Percentiles rank a stretch among this genome's conserved stretches.
Conservation (phyloP, 2,888 invertebrate genomes). For the Chloroclysta siterata region DNA sequence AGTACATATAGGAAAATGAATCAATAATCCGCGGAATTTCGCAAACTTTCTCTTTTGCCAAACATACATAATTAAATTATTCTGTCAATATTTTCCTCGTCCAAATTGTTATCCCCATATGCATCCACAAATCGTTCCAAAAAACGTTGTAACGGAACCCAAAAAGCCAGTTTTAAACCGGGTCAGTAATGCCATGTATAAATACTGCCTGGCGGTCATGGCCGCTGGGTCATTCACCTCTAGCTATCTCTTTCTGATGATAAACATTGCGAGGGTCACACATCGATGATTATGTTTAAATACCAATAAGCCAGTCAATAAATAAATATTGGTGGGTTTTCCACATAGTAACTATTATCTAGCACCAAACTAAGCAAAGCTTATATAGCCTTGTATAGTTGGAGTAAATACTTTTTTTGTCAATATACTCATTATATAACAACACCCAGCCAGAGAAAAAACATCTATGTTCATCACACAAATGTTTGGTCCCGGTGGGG, state of each 20-base stretch:
- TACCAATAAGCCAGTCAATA: too few relatives aligned
- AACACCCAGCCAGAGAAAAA: too few relatives aligned
- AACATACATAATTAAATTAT: neutral
- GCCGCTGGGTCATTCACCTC: slow-evolving; percentile 56
- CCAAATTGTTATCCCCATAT: neutral
- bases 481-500: too few relatives aligned
- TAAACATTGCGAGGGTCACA: slow-evolving; percentile 24
- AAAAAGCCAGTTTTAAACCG: slow-evolving; percentile 43
- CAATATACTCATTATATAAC: too few relatives aligned
- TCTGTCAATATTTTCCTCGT: slow-evolving; percentile 12
- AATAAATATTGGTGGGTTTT: too few relatives aligned
- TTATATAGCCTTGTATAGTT: too few relatives aligned
- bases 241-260: slow-evolving; percentile 29
- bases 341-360: too few relatives aligned
- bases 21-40: slow-evolving; percentile 1
- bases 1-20: too few relatives aligned
- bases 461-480: too few relatives aligned
- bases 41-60: slow-evolving; percentile 8
- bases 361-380: too few relatives aligned
- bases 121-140: slow-evolving; percentile 28
- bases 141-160: slow-evolving; percentile 41
- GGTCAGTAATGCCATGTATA: slow-evolving; percentile 44
- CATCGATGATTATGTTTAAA: slow-evolving; percentile 23
- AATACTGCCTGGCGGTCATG: slow-evolving; percentile 52
- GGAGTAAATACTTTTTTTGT: too few relatives aligned